phyloP scores from a whole-genome alignment of 2,888 invertebrate species.

The Clepsis dumicolana region DNA sequence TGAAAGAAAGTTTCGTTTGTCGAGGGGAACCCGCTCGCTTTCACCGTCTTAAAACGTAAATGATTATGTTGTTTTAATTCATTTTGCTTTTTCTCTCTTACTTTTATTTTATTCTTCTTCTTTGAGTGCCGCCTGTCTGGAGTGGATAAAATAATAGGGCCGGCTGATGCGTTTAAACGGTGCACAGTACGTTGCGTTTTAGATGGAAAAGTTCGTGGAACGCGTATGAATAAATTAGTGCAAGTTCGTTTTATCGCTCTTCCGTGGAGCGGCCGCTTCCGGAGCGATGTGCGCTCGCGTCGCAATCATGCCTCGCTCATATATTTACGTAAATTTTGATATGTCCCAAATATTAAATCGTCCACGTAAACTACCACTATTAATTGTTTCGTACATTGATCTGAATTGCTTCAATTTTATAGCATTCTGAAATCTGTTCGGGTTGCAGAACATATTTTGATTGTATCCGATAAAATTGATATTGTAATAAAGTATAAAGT shows the following conservation, averaged over 20 bases:
- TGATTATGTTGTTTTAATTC: constrained; percentile 85
- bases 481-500: not conserved
- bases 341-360: constrained; percentile 7
- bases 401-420: not conserved
- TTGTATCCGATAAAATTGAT: not conserved
- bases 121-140: constrained; percentile 82
- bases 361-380: not conserved
- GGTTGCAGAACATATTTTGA: not conserved
- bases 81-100: constrained; percentile 79
- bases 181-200: constrained; percentile 54
- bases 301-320: constrained; percentile 14
- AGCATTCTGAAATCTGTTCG: not conserved
- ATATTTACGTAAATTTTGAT: constrained; percentile 12
- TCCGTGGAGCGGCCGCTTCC: constrained; percentile 47
- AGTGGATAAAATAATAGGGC: constrained; percentile 70
- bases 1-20: constrained; percentile 83
- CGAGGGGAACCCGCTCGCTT: constrained; percentile 77
- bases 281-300: constrained; percentile 29
- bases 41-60: constrained; percentile 81
- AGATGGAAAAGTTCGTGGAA: constrained; percentile 54
- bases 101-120: constrained; percentile 73
- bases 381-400: not conserved
- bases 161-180: constrained; percentile 58
- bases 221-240: constrained; percentile 64
- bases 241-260: constrained; percentile 59